Evolutionary conservation across 1,140 invertebrate genomes (phyloP).

Genomic region (Orius insidiosus): DNA sequence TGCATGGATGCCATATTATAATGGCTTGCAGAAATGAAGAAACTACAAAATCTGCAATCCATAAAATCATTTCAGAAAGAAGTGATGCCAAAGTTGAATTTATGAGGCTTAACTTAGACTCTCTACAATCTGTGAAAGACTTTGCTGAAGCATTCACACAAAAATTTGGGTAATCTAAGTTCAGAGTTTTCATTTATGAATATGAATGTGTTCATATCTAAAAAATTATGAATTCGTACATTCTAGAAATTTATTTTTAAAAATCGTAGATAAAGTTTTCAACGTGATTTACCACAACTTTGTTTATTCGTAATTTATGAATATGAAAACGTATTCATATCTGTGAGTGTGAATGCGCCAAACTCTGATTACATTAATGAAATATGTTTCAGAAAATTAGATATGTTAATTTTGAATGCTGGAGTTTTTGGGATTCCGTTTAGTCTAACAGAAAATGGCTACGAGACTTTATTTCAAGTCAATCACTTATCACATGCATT

Average conservation of each 20-base stretch:
- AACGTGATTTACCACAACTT: too few species aligned
- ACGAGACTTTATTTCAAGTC: constrained; percentile 79
- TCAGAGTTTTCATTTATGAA: not conserved
- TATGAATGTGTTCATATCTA: too few species aligned
- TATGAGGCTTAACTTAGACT: constrained; percentile 54
- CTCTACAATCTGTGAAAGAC: constrained; percentile 49
- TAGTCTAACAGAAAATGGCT: constrained; percentile 62
- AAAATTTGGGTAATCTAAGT: constrained; percentile 36
- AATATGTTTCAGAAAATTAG: constrained; percentile 42
- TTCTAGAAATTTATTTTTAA: too few species aligned
- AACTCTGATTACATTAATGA: too few species aligned
- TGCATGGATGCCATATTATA: constrained; percentile 74
- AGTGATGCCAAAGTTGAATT: constrained; percentile 46
- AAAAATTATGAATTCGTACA: too few species aligned
- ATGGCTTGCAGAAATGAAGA: constrained; percentile 64
- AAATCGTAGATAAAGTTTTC: too few species aligned
- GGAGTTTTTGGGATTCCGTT: constrained; percentile 68
- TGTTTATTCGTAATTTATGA: too few species aligned
- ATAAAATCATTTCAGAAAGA: constrained; percentile 47
- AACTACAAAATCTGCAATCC: constrained; percentile 45
- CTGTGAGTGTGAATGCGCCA: too few species aligned
- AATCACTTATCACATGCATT: constrained; percentile 72
- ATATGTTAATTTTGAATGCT: constrained; percentile 83
- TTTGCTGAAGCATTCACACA: constrained; percentile 47
- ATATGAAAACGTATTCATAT: too few species aligned